phyloP scores from a whole-genome alignment of 2,797 vertebrate species.

The Thripadectes ignobilis region DNA sequence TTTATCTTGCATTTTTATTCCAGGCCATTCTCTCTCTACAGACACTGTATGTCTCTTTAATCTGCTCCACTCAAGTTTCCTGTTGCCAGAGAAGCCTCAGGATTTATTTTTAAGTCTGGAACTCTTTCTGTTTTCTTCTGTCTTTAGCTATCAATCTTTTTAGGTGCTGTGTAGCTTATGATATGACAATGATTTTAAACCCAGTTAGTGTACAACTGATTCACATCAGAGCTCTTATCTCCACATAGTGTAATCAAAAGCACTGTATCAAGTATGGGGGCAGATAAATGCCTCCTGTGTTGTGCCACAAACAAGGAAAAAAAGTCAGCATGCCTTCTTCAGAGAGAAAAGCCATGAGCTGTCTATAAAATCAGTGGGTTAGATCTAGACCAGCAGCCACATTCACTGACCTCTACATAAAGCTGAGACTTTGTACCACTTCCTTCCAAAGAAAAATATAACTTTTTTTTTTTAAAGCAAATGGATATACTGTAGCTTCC shows the following conservation, averaged over 20 bases:
- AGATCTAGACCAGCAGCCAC: neutral
- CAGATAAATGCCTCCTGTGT: neutral
- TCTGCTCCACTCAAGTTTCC: neutral
- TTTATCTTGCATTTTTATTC: constrained; percentile 44
- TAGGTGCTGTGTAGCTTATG: neutral
- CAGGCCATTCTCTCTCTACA: neutral
- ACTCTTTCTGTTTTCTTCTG: neutral
- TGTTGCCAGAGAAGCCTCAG: neutral
- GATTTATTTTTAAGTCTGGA: constrained; percentile 38
- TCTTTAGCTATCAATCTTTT: neutral
- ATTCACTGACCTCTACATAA: neutral
- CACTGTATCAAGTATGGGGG: neutral
- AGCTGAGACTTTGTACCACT: neutral
- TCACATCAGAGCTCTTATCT: neutral
- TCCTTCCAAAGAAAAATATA: neutral
- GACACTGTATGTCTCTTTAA: neutral
- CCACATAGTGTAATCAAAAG: neutral
- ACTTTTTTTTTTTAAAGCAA: neutral
- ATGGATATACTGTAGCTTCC: neutral
- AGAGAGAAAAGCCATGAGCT: neutral
- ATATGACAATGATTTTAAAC: neutral
- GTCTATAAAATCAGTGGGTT: neutral
- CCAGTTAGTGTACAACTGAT: neutral
- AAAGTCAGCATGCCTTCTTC: neutral
- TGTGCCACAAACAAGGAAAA: neutral